Base-by-base conservation (phyloP, 2,888 invertebrate species). In the Eledona agricola region DNA sequence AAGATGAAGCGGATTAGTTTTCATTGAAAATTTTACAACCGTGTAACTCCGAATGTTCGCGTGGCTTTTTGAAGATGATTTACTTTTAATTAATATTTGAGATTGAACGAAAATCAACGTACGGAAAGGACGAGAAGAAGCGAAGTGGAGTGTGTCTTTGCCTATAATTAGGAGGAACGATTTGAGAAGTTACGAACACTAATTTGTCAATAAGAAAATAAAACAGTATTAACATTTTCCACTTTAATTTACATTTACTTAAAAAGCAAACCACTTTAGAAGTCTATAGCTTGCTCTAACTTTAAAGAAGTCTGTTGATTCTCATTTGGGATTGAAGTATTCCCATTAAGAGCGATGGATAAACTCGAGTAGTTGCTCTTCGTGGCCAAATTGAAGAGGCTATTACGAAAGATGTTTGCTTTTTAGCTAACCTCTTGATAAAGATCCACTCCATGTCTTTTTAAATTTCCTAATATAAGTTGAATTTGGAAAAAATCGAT, bases 1-100 rank as follows among this genome's bases (percentile, higher is more conserved):
- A 58, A 59, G 55, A 58, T 52, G 47, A 56, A 55, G 61, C 62
- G 55, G 60, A 60, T 62, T 62, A 56, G 61, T 61, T 60, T 47
- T 52, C 53, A 25, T 47, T 51, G 53, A 38, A 32, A 35, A 56
- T 61, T 61, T 62, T 62, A 61, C 56, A 60, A 7, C 19, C 11
- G 17, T 28, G 60, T 57, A 50, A 59, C 56, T 56, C 52, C 42
- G n/a, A n/a, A n/a, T n/a, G n/a, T n/a, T n/a, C n/a, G n/a, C n/a
- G n/a, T n/a, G n/a, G n/a, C n/a, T n/a, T n/a, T n/a, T n/a, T n/a
- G n/a, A n/a, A n/a, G n/a, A n/a, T n/a, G n/a, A n/a, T n/a, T n/a
- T n/a, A n/a, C n/a, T n/a, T n/a, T n/a, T n/a, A n/a, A n/a, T n/a
- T n/a, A n/a, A n/a, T n/a, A n/a, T n/a, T n/a, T n/a, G n/a, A n/a